Base-by-base conservation (phyloP, 2,888 invertebrate genomes). In the Tachina fera region DNA sequence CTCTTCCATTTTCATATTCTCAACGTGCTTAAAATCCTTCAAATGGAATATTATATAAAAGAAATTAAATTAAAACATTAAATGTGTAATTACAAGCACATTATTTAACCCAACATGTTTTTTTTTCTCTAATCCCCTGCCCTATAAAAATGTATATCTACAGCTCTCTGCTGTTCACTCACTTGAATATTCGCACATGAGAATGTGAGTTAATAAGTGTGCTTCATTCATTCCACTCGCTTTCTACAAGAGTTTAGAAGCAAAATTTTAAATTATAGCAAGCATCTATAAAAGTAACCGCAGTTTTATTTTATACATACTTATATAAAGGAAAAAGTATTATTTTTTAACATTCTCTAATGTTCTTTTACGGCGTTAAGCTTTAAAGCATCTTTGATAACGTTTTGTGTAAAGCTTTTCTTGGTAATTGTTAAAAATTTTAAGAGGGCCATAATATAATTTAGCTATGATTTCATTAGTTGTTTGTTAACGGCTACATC, bases 341-440 rank as follows among this genome's bases (percentile, higher is more conserved):
- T 31, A 6, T 31, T 6, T 31, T 47, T 76, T 76, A 56, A 51
- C 41, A 19, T 22, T 39, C 49, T 65, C n/a, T 10, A 53, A 43
- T 53, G n/a, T 6, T 22, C 63, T 45, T 31, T 75, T 53, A 53
- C 75, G 14, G 22, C 45, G 41, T 53, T 63, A 53, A 65, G 43
- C 53, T 53, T 65, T 14, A 75, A 51, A 75, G 5, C 31, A 31
- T 63, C 43, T 43, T 75, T 63, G 43, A 75, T 51, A 10, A 43
- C 41, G 19, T 41, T 51, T 47, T 5, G n/a, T 9, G 5, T 45
- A 61, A 22, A 31, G 41, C 49, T 61, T 63, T 75, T 65, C 43
- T 53, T 45, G 13, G 14, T 22, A 75, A 63, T 75, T 75, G 43
- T 75, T 51, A 75, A 65, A 22, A 51, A 75, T 53, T 53, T 75